Conservation (phyloP, 2,113 vertebrate genomes). For the Zeus faber region DNA sequence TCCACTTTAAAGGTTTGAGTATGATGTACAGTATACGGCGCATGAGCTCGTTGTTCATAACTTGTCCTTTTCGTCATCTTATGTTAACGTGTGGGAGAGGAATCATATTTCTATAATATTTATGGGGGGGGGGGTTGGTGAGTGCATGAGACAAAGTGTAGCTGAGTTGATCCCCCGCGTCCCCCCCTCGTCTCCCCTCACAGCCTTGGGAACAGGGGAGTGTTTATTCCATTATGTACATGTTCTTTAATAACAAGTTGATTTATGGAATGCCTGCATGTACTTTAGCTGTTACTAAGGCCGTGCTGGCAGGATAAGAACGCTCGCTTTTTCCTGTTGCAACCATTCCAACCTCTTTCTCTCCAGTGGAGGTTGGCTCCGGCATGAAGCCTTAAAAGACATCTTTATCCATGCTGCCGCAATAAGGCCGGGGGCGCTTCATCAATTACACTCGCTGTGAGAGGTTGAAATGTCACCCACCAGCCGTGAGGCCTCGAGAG, state of each 20-base stretch:
- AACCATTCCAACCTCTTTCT: background rate
- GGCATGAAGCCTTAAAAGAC: no score
- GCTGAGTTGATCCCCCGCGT: constrained; percentile 25
- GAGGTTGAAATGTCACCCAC: no score
- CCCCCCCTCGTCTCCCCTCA: constrained; percentile 16
- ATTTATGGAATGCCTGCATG: constrained; percentile 32
- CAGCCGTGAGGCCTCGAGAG: no score
- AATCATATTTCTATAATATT: no score
- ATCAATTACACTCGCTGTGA: no score
- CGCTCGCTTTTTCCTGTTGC: constrained; percentile 5
- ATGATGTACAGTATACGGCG: no score
- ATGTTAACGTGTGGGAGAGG: constrained; percentile 10
- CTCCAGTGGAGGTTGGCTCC: no score
- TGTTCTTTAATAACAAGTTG: constrained; percentile 32
- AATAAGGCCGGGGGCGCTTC: no score
- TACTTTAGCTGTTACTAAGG: constrained; percentile 21
- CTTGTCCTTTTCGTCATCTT: background rate
- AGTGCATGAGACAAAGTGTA: constrained; percentile 26
- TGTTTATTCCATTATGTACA: constrained; percentile 30
- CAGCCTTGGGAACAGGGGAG: constrained; percentile 22
- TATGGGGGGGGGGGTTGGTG: no score
- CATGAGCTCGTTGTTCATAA: background rate
- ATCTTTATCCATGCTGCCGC: no score
- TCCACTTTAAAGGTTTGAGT: no score
- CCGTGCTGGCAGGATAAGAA: constrained; percentile 24